Base-by-base conservation (phyloP, 1,140 invertebrate genomes). In the Zaprionus inermis region DNA sequence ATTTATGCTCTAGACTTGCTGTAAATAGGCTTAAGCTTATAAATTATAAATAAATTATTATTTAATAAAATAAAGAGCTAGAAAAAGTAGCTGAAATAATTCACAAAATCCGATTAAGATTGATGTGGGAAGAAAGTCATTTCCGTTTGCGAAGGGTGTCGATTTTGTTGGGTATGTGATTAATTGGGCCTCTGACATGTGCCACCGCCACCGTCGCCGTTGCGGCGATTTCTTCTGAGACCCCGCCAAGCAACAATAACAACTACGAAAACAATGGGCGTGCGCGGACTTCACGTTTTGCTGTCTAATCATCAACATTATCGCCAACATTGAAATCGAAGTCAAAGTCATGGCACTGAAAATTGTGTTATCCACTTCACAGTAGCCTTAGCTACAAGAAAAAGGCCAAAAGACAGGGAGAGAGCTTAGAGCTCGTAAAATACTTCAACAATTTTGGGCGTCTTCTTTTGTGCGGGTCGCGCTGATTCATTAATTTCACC, bases 291-390 rank as follows among this genome's bases (percentile, higher is more conserved):
- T 71, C 63, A 60, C 81, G 75, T 78, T 78, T 77, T 84, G 71
- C 80, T 72, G 63, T 71, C 83, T 78, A 88, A 88, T 88, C 83
- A 84, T 89, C 83, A 54, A 72, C 75, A 89, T 84, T 78, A 89
- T 89, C 74, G 83, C 71, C 30, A 89, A 84, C 84, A 88, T 75
- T 89, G 84, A 88, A 84, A 72, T 78, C 46, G 79, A 80, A 88
- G 80, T 78, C 77, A 76, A 70, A 78, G 80, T 83, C 83, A 83
- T 77, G 83, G 28, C 73, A 51, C 66, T 76, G 51, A 36, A 88
- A 6, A 44, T 44, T 3, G 6, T 44, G 14, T 44, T 58, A 46
- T n/a, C 28, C 49, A 63, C 20, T 36, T 38, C 58, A 59, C 84
- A 49, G 83, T 89, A 89, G 83, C 80, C 58, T 56, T 10, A 22